Conservation (phyloP, 2,113 vertebrate species). For the Tupaia tana region DNA sequence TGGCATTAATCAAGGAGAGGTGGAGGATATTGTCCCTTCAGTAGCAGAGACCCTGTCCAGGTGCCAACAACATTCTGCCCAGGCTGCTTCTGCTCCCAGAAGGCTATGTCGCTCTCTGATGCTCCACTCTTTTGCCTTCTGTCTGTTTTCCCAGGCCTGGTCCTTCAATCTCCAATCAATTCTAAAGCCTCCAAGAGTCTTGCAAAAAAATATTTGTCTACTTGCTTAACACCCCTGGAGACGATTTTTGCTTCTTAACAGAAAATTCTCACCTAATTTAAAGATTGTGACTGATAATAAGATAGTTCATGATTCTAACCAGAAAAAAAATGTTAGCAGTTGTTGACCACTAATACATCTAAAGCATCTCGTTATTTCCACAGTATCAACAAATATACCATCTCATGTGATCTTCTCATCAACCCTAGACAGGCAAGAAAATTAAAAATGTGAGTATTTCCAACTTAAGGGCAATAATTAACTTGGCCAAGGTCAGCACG, state of each 20-base stretch:
- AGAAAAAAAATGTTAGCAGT: background rate
- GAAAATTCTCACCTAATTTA: background rate
- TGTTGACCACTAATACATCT: background rate
- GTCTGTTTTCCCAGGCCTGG: background rate
- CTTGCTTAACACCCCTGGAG: background rate
- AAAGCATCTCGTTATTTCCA: background rate
- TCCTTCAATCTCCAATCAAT: background rate
- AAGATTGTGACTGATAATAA: background rate
- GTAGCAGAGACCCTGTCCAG: background rate
- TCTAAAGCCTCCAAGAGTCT: background rate
- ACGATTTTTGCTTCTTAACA: background rate
- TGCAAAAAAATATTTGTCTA: background rate
- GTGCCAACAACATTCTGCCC: background rate
- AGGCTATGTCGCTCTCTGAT: background rate
- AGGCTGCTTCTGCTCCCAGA: background rate
- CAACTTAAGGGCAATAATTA: background rate
- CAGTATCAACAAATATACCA: background rate
- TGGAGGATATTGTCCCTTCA: background rate
- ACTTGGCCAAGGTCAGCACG: background rate
- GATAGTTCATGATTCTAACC: background rate
- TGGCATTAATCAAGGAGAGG: background rate
- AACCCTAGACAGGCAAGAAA: background rate
- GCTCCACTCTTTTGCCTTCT: background rate
- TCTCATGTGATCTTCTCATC: background rate
- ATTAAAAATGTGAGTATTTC: background rate